Evolutionary conservation across 2,888 invertebrate species (phyloP), one percentile per base, ranked within the genome.

Genomic region (Agrochola lychnidis): DNA sequence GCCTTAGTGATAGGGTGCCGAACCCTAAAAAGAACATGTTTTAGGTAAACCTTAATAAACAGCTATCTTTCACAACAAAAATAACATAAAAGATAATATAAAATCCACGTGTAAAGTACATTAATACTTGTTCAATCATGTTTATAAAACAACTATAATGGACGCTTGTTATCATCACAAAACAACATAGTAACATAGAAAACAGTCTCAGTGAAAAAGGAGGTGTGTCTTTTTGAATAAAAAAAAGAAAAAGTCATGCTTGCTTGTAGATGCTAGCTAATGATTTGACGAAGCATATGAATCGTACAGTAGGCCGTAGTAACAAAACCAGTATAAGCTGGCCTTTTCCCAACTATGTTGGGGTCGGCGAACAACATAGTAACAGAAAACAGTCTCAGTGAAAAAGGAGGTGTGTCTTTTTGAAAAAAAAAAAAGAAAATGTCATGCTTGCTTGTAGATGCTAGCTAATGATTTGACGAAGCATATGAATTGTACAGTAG

Each of bases 61-160:
- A 25, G 19, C n/a, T 30, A 48, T 77, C 36, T 25, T 12, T 45
- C 7, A 16, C 7, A 75, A 63, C 16, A 62, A 64, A 45, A 36
- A 40, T 5, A 12, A 76, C 25, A 40, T 25, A 9, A 25, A 2
- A 76, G 9, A 64, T 56, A 45, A 22, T 16, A 45, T 48, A 51
- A 63, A 3, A 6, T 36, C 16, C 40, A 73, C 59, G 48, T 48
- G 42, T 12, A 42, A 3, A 2, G 42, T 56, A 36, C 19, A 1
- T 73, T 16, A 40, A 16, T 19, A 77, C 14, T 53, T 42, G 25
- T 59, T 36, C n/a, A 22, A 68, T 19, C 48, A 25, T 45, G 57
- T 16, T 69, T 78, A 69, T 22, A 76, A 66, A 40, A 57, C 53
- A 76, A 40, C 40, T 12, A 14, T 36, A 57, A 12, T 25, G 16